Conservation (phyloP, 2,113 vertebrate species). For the Hemichromis elongatus region DNA sequence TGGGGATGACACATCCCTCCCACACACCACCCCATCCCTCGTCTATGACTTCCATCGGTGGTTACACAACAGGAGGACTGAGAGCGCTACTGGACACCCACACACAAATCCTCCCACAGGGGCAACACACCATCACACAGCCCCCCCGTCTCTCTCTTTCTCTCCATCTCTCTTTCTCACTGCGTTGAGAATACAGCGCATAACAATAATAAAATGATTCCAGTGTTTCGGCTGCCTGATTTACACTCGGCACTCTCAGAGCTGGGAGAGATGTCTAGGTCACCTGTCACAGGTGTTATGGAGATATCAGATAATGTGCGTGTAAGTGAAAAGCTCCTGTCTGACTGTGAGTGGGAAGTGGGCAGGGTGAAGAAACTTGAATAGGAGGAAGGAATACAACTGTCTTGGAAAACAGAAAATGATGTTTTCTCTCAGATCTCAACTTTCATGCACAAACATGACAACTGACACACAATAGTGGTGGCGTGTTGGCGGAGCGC, state of each 20-base stretch:
- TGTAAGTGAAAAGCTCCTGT: conserved; percentile 6
- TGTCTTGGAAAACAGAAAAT: background rate
- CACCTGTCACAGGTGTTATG: conserved; percentile 31
- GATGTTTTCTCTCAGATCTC: background rate
- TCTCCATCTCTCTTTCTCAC: background rate
- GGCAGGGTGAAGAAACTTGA: background rate
- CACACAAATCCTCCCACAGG: conserved; percentile 67
- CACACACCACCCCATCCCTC: conserved; percentile 65
- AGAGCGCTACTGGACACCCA: conserved; percentile 70
- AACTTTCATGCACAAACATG: background rate
- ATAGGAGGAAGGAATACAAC: background rate
- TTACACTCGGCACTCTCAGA: conserved; percentile 39
- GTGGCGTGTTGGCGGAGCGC: background rate
- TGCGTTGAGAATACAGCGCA: conserved; percentile 12
- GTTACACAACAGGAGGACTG: conserved; percentile 71
- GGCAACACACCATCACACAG: conserved; percentile 43
- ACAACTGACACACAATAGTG: background rate
- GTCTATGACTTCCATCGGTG: conserved; percentile 68
- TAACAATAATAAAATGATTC: conserved; percentile 27
- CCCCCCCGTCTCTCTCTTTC: conserved; percentile 21
- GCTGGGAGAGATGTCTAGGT: conserved; percentile 34
- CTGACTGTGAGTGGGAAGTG: conserved; percentile 26
- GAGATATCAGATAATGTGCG: conserved; percentile 13
- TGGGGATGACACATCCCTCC: conserved; percentile 74
- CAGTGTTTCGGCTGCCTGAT: conserved; percentile 32